Evolutionary conservation across 2,888 invertebrate species (phyloP).

Genomic region (Hydropsyche betteni): DNA sequence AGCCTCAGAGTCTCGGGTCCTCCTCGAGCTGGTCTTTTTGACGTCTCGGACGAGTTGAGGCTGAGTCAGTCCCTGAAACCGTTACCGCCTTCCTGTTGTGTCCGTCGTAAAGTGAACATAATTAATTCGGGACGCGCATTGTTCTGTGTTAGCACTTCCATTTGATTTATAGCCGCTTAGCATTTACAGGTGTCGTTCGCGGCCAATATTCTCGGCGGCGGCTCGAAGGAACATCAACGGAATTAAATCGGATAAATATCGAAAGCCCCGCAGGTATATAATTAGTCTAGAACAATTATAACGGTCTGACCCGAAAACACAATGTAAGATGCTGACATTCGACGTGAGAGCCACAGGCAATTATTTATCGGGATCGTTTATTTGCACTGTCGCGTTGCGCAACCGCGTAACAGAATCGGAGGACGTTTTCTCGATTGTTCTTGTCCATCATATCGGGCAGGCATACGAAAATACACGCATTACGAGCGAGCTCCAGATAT

Average conservation of each 20-base stretch:
- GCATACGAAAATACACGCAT: slow-evolving; percentile 5
- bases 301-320: too few relatives aligned
- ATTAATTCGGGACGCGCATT: slow-evolving; percentile 47
- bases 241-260: too few relatives aligned
- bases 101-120: slow-evolving; percentile 40
- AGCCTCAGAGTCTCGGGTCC: slow-evolving; percentile 5
- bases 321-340: too few relatives aligned
- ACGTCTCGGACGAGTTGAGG: background rate
- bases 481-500: slow-evolving; percentile 6
- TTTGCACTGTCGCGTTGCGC: too few relatives aligned
- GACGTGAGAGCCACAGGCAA: too few relatives aligned
- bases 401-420: too few relatives aligned
- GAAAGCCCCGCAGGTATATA: too few relatives aligned
- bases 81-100: slow-evolving; percentile 28
- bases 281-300: too few relatives aligned
- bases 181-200: slow-evolving; percentile 45
- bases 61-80: slow-evolving; percentile 6
- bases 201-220: background rate
- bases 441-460: background rate
- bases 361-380: too few relatives aligned
- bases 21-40: background rate
- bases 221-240: too few relatives aligned
- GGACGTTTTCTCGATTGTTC: too few relatives aligned
- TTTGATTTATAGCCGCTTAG: slow-evolving; percentile 44
- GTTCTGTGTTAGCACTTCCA: slow-evolving; percentile 44